These are phyloP conservation scores for Ditylenchus weischeri DNA, from an alignment of 2,888 invertebrate species.

Conservation along the genomic window DNA sequence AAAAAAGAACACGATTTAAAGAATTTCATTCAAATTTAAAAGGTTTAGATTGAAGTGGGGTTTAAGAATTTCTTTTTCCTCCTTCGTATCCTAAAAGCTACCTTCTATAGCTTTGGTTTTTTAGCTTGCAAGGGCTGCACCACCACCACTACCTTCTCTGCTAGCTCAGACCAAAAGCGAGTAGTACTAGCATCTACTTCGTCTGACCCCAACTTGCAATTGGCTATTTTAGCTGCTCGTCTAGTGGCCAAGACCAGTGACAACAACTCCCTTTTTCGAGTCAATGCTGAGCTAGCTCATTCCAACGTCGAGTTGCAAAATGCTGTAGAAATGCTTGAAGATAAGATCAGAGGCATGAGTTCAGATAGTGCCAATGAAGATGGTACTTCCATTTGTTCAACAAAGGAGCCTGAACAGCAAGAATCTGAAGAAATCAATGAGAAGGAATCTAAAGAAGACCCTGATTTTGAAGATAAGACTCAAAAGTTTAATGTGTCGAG, in stretches of 20 bases:
- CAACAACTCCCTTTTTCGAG: slow-evolving; percentile 53
- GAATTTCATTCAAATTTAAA: no score
- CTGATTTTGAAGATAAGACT: no score
- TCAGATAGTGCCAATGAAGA: not conserved
- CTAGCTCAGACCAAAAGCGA: slow-evolving; percentile 6
- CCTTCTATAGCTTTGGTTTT: not conserved
- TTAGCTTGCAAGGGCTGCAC: slow-evolving; percentile 2
- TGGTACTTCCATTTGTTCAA: no score
- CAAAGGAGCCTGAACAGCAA: no score
- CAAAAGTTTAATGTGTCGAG: no score
- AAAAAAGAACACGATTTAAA: no score
- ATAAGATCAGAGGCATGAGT: not conserved
- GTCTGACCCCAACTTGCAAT: slow-evolving; percentile 29
- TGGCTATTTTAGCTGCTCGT: slow-evolving; percentile 54
- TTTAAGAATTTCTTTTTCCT: no score
- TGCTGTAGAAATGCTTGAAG: slow-evolving; percentile 41
- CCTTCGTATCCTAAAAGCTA: no score
- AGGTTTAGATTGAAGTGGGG: no score
- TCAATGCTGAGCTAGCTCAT: slow-evolving; percentile 52
- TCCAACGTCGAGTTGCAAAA: slow-evolving; percentile 52
- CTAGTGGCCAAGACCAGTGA: slow-evolving; percentile 51
- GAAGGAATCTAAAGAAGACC: no score
- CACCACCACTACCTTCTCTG: slow-evolving; percentile 1
- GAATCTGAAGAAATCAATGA: no score
- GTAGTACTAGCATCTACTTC: no score